Conservation (phyloP, 2,113 vertebrate species). For the Setophaga kirtlandii region DNA sequence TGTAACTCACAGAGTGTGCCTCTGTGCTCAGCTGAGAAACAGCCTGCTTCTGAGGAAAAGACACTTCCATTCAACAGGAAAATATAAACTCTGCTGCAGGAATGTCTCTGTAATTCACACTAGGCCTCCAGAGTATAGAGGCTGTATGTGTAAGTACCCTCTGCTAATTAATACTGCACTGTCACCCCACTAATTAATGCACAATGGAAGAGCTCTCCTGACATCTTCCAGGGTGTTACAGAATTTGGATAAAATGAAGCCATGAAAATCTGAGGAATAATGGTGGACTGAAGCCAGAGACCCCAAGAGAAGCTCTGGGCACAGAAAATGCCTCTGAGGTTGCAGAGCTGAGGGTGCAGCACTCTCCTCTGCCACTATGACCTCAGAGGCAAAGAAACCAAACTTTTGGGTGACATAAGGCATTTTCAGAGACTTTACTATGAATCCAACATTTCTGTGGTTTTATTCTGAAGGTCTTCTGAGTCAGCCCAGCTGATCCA, state of each 20-base stretch:
- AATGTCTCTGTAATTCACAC: background rate
- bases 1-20: background rate
- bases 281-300: background rate
- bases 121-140: background rate
- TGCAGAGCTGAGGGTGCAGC: background rate
- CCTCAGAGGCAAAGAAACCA: background rate
- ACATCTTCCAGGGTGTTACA: background rate
- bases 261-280: background rate
- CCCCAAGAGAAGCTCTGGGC: background rate
- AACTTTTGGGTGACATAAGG: background rate
- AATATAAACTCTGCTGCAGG: background rate
- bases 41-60: background rate
- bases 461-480: background rate
- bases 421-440: background rate
- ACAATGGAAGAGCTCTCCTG: background rate
- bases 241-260: background rate
- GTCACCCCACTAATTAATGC: background rate
- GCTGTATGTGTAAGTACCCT: background rate
- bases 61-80: background rate
- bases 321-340: background rate
- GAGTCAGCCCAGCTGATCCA: background rate
- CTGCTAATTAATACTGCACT: slow-evolving; percentile 9
- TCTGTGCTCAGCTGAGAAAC: background rate
- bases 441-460: background rate
- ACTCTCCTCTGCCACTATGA: background rate